Conservation (phyloP, 1,140 invertebrate genomes). For the Penaeus indicus region DNA sequence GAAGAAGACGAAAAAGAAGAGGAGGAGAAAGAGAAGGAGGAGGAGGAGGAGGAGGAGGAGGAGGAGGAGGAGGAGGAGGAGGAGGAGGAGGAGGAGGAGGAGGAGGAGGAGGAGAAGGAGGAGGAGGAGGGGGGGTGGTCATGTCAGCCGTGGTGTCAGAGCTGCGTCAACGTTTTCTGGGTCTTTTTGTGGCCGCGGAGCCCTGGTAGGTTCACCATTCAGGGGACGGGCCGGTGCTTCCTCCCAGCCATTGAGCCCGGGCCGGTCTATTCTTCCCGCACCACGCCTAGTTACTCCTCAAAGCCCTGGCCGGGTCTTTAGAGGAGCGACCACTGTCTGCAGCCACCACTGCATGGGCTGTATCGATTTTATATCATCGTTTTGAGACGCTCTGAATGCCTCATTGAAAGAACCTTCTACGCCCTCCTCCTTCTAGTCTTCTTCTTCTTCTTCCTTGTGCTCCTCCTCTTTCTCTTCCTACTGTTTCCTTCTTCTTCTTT, state of each 20-base stretch:
- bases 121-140: neutral
- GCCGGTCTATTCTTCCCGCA: slow-evolving; percentile 15
- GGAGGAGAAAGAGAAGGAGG: neutral
- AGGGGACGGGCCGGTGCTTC: neutral
- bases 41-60: neutral
- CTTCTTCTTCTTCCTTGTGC: slow-evolving; percentile 9
- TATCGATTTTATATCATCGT: slow-evolving; percentile 31
- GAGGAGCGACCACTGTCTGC: slow-evolving; percentile 22
- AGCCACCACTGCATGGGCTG: slow-evolving; percentile 25
- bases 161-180: slow-evolving; percentile 16
- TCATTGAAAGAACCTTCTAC: slow-evolving; percentile 24
- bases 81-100: neutral
- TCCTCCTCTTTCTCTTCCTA: neutral
- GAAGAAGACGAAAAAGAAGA: neutral
- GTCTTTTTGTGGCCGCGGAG: slow-evolving; percentile 22
- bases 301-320: slow-evolving; percentile 27
- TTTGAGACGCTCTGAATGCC: slow-evolving; percentile 32
- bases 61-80: neutral
- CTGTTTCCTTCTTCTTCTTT: neutral
- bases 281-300: slow-evolving; percentile 32
- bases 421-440: neutral
- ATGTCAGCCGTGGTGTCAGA: slow-evolving; percentile 25
- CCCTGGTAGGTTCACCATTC: slow-evolving; percentile 19
- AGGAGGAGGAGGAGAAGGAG: neutral
- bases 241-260: slow-evolving; percentile 13